Percentiles rank a stretch among this genome's conserved stretches.
Conservation (phyloP, 2,797 vertebrate species). For the Alauda arvensis region DNA sequence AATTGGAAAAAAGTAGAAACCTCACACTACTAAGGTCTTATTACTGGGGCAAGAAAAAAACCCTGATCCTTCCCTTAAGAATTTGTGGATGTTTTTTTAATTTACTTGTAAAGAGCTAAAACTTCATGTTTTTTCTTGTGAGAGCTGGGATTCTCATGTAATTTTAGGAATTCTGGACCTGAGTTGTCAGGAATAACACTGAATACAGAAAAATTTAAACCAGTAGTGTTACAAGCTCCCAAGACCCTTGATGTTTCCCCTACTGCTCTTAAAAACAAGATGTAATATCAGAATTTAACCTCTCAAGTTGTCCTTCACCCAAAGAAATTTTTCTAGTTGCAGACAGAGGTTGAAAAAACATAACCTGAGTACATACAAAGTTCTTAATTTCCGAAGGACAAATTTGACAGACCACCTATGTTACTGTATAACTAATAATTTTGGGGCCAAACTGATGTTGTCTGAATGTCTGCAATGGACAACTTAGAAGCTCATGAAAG, state of each 20-base stretch:
- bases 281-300: background rate
- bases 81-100: background rate
- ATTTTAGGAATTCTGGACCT: background rate
- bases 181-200: background rate
- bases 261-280: conserved; percentile 5
- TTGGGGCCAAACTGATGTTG: background rate
- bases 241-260: background rate
- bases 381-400: background rate
- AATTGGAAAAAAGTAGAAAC: background rate
- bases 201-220: background rate
- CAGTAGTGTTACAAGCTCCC: background rate
- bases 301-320: background rate
- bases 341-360: conserved; percentile 7
- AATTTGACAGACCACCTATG: background rate
- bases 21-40: background rate
- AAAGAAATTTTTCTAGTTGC: background rate
- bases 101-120: background rate
- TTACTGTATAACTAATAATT: background rate
- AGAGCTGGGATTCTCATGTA: background rate
- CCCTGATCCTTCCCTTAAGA: background rate
- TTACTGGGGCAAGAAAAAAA: background rate
- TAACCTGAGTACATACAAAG: background rate
- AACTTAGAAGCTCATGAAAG: background rate
- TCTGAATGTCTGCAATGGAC: background rate
- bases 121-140: background rate